Conservation (phyloP, 2,797 vertebrate species). For the Cygnus olor region DNA sequence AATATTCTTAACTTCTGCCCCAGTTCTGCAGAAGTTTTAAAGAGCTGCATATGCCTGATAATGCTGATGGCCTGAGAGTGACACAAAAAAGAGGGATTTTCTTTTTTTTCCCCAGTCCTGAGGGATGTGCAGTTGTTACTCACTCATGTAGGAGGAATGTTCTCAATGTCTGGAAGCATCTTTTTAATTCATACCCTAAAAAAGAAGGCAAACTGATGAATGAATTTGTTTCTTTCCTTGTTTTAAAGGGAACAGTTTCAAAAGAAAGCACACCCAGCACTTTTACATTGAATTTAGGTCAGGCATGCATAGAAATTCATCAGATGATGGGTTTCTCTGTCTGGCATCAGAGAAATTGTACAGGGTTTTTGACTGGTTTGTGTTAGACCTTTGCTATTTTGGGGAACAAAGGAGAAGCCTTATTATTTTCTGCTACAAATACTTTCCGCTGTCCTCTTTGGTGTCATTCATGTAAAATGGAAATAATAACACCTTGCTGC, state of each 20-base stretch:
- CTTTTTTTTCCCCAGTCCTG: background rate
- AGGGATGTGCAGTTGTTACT: background rate
- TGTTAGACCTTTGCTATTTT: background rate
- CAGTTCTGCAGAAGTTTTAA: background rate
- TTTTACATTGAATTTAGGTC: background rate
- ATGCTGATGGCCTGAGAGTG: background rate
- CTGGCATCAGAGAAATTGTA: background rate
- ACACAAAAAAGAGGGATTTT: background rate
- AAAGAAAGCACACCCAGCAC: background rate
- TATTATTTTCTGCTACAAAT: background rate
- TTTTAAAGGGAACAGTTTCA: background rate
- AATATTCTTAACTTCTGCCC: background rate
- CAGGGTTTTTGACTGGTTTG: background rate
- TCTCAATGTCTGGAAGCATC: background rate
- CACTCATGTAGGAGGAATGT: accelerated
- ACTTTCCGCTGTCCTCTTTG: background rate
- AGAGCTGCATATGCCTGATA: background rate
- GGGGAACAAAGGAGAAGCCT: background rate
- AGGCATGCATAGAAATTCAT: background rate
- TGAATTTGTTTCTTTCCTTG: background rate
- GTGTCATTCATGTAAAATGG: background rate
- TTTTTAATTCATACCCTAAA: background rate
- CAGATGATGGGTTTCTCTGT: background rate
- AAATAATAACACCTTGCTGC: background rate
- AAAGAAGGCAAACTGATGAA: background rate